These are phyloP conservation scores for Polydrusus tereticollis DNA, from an alignment of 2,888 invertebrate genomes.

Conservation along the genomic window DNA sequence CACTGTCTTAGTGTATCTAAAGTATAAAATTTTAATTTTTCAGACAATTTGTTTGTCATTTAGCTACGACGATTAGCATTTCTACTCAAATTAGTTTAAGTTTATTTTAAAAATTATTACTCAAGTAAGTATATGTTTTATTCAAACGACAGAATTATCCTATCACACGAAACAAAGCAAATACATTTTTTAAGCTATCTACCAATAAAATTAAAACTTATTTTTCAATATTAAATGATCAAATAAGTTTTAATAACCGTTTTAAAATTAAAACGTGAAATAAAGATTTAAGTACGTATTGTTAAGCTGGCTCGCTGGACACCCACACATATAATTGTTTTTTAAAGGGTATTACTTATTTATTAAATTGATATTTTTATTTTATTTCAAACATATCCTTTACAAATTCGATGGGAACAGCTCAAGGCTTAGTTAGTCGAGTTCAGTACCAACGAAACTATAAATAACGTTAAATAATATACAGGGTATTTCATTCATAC, in stretches of 20 bases:
- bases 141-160: background rate
- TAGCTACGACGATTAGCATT: no score
- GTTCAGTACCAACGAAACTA: background rate
- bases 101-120: no score
- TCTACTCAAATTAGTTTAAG: no score
- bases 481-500: no score
- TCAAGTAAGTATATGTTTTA: slow-evolving; percentile 7
- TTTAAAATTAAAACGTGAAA: slow-evolving; percentile 7
- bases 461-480: no score
- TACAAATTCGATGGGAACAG: background rate
- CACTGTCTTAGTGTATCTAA: no score
- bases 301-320: background rate
- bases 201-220: background rate
- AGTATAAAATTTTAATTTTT: no score
- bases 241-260: slow-evolving; percentile 5
- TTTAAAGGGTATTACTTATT: background rate
- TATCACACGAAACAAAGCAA: background rate
- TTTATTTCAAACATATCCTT: background rate
- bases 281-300: slow-evolving; percentile 10
- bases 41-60: no score
- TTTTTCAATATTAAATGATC: slow-evolving; percentile 5
- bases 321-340: background rate
- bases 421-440: background rate
- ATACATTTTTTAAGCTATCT: background rate
- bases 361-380: slow-evolving; percentile 5